Evolutionary conservation across 1,140 invertebrate genomes (phyloP).

Genomic region (Rhyzopertha dominica): DNA sequence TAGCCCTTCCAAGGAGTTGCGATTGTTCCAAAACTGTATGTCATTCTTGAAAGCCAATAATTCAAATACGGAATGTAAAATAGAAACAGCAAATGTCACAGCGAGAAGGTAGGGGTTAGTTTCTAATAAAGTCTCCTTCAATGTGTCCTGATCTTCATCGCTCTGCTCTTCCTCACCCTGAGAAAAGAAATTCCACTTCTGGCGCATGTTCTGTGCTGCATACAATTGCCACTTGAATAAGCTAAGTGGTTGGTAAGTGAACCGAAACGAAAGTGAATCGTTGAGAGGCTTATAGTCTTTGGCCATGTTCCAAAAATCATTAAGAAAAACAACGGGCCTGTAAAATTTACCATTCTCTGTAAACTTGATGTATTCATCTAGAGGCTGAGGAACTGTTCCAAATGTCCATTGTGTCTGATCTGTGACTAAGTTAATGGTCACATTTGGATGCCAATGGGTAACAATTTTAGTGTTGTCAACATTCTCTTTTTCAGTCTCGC

Average conservation of each 20-base stretch:
- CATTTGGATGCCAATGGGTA: constrained; percentile 98
- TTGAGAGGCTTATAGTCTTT: constrained; percentile 95
- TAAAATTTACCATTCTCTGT: constrained; percentile 76
- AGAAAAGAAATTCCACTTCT: constrained; percentile 60
- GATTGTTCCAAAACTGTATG: constrained; percentile 99
- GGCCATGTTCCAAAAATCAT: constrained; percentile 99
- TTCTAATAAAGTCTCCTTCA: constrained; percentile 95
- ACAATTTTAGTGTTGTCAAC: constrained; percentile 72
- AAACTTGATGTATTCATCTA: constrained; percentile 93
- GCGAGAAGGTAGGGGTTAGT: constrained; percentile 94
- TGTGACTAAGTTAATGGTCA: constrained; percentile 91
- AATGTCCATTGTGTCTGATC: constrained; percentile 93
- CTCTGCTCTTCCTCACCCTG: constrained; percentile 60
- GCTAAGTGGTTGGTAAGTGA: constrained; percentile 92
- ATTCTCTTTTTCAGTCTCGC: constrained; percentile 75
- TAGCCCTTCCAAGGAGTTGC: constrained; percentile 93
- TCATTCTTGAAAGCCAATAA: constrained; percentile 99
- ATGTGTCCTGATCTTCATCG: constrained; percentile 92
- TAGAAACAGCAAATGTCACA: constrained; percentile 87
- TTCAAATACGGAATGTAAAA: constrained; percentile 97
- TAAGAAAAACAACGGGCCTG: constrained; percentile 91
- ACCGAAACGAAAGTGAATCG: constrained; percentile 65
- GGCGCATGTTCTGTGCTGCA: constrained; percentile 88
- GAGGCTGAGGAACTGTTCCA: constrained; percentile 81
- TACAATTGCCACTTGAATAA: constrained; percentile 98